Evolutionary conservation across 2,888 invertebrate genomes (phyloP).

Genomic region (Pilophorus perplexus): DNA sequence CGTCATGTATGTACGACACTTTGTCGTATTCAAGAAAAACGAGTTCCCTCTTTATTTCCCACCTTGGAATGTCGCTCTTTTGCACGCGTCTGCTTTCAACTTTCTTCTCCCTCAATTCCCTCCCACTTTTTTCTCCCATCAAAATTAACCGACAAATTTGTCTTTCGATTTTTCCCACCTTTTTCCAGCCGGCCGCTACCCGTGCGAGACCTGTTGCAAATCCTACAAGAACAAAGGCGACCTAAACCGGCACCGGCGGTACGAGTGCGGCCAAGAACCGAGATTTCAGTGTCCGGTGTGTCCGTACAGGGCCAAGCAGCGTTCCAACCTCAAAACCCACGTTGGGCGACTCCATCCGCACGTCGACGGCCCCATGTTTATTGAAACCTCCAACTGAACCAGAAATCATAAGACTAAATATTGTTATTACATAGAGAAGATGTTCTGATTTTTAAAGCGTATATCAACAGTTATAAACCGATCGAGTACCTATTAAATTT

Average conservation of each 20-base stretch:
- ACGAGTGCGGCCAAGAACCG: constrained; percentile 25
- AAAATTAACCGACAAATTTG: too few species aligned
- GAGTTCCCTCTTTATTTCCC: too few species aligned
- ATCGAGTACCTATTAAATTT: too few species aligned
- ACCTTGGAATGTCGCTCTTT: too few species aligned
- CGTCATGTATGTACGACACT: background rate
- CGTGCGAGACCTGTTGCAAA: constrained; percentile 10
- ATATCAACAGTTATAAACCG: too few species aligned
- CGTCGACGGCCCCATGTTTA: too few species aligned
- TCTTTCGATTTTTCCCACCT: background rate
- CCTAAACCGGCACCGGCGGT: constrained; percentile 23
- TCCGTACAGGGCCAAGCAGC: constrained; percentile 23
- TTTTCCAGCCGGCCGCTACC: constrained; percentile 8
- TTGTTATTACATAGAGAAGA: constrained; percentile 2
- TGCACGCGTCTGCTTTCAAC: too few species aligned
- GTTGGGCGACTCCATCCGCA: constrained; percentile 1
- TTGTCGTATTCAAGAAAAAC: too few species aligned
- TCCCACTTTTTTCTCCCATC: too few species aligned
- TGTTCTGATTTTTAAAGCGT: too few species aligned
- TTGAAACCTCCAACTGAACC: too few species aligned
- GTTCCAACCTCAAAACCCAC: constrained; percentile 27
- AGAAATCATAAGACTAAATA: constrained; percentile 13
- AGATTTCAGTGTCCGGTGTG: constrained; percentile 14
- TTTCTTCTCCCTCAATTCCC: too few species aligned
- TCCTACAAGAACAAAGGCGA: constrained; percentile 24